Percentiles rank a stretch among this genome's conserved stretches.
phyloP scores from a whole-genome alignment of 1,140 invertebrate genomes.

The Bombus balteatus region DNA sequence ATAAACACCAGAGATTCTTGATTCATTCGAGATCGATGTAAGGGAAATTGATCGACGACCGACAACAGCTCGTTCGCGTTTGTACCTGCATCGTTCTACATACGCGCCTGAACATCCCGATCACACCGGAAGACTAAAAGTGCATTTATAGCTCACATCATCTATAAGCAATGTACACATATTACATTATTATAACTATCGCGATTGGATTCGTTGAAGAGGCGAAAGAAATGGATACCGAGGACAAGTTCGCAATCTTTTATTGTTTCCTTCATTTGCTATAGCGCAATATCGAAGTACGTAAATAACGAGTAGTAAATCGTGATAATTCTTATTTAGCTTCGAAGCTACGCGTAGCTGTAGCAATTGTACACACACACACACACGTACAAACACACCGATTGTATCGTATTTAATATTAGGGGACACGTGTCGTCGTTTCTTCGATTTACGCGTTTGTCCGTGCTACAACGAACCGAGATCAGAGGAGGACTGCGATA shows the following conservation, averaged over 20 bases:
- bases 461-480: constrained; percentile 36
- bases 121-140: constrained; percentile 51
- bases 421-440: neutral
- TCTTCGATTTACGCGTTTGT: constrained; percentile 19
- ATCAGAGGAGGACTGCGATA: constrained; percentile 23
- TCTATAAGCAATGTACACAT: neutral
- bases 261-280: constrained; percentile 48
- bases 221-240: constrained; percentile 6
- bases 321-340: constrained; percentile 53
- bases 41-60: neutral
- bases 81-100: neutral
- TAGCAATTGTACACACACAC: constrained; percentile 22
- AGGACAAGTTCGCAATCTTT: constrained; percentile 2
- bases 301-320: neutral
- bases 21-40: constrained; percentile 8
- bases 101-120: constrained; percentile 38
- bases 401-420: constrained; percentile 35
- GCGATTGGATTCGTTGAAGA: neutral
- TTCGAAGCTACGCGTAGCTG: constrained; percentile 42
- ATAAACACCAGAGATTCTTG: constrained; percentile 26
- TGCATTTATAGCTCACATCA: constrained; percentile 50
- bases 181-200: constrained; percentile 22
- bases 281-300: constrained; percentile 48
- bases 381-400: constrained; percentile 10
- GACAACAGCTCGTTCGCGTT: neutral